A percentile compares a stretch with the other conserved stretches of the same genome.
Evolutionary conservation across 2,888 invertebrate species (phyloP).

Genomic region (Netelia fuscicornis): DNA sequence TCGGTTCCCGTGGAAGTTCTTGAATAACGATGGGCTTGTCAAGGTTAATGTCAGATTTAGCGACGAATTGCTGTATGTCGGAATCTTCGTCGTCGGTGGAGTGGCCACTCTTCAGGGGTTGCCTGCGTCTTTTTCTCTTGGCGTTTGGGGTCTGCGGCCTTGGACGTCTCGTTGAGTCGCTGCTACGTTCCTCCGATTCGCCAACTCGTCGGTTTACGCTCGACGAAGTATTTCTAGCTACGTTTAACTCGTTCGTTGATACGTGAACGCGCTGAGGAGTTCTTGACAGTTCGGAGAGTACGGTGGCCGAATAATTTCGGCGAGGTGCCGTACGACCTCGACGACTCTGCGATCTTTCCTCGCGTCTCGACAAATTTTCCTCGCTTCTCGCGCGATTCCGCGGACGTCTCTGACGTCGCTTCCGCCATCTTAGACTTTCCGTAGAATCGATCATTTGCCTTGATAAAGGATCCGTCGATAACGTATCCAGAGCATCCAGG

Average conservation of each 20-base stretch:
- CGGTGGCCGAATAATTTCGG: constrained; percentile 64
- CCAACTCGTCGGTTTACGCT: constrained; percentile 63
- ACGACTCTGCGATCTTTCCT: constrained; percentile 74
- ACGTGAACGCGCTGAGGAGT: constrained; percentile 34
- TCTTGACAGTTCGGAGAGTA: constrained; percentile 52
- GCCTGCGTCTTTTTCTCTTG: constrained; percentile 84
- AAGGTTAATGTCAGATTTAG: not conserved
- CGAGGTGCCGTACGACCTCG: constrained; percentile 42
- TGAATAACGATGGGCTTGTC: constrained; percentile 71
- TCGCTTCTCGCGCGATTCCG: constrained; percentile 79
- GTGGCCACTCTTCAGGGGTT: constrained; percentile 82
- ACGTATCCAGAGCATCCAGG: constrained; percentile 79
- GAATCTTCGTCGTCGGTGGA: constrained; percentile 85
- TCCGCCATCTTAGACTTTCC: constrained; percentile 78
- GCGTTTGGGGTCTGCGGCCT: constrained; percentile 77
- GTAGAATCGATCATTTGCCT: constrained; percentile 77
- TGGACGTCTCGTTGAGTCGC: constrained; percentile 65
- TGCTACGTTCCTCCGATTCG: constrained; percentile 66
- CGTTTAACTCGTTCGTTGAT: constrained; percentile 64
- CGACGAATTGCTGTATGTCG: constrained; percentile 70
- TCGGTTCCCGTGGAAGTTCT: constrained; percentile 78
- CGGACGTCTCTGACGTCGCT: constrained; percentile 74
- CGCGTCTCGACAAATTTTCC: constrained; percentile 78
- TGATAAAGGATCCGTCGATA: constrained; percentile 70
- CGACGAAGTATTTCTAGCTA: constrained; percentile 57